Evolutionary conservation across 2,888 invertebrate species (phyloP).

Genomic region (Yponomeuta evonymella): DNA sequence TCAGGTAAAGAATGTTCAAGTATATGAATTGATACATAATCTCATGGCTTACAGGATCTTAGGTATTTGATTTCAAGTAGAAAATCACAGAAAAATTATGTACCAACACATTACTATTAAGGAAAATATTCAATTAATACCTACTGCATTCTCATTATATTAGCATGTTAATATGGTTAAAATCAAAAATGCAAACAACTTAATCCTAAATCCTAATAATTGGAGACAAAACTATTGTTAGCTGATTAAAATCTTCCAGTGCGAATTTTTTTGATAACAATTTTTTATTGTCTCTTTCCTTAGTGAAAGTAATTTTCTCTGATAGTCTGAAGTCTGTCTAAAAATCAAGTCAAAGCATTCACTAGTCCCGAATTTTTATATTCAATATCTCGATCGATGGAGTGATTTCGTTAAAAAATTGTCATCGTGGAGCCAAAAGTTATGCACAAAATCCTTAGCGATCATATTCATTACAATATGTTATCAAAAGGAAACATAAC

Average conservation of each 20-base stretch:
- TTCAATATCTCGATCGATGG: conserved; percentile 39
- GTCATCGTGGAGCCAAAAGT: conserved; percentile 9
- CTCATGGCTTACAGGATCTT: background rate
- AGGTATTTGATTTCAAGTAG: conserved; percentile 23
- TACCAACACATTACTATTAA: conserved; percentile 47
- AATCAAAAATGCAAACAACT: conserved; percentile 67
- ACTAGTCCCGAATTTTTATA: conserved; percentile 40
- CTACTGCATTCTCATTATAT: conserved; percentile 56
- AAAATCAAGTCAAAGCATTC: conserved; percentile 56
- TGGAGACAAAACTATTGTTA: conserved; percentile 49
- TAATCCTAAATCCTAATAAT: conserved; percentile 56
- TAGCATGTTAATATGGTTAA: conserved; percentile 72
- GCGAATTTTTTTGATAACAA: conserved; percentile 5
- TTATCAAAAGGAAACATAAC: conserved; percentile 40
- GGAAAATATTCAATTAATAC: conserved; percentile 21
- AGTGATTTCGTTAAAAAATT: conserved; percentile 34
- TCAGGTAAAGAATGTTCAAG: conserved; percentile 29
- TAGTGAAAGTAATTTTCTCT: conserved; percentile 6
- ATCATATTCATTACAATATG: conserved; percentile 66
- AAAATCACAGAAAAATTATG: conserved; percentile 37
- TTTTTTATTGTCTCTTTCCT: conserved; percentile 9
- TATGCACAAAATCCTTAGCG: conserved; percentile 35
- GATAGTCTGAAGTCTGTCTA: conserved; percentile 36
- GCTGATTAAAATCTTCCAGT: conserved; percentile 17
- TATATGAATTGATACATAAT: conserved; percentile 59